Base-by-base conservation (phyloP, 2,113 vertebrate genomes). In the Microtus oregoni region DNA sequence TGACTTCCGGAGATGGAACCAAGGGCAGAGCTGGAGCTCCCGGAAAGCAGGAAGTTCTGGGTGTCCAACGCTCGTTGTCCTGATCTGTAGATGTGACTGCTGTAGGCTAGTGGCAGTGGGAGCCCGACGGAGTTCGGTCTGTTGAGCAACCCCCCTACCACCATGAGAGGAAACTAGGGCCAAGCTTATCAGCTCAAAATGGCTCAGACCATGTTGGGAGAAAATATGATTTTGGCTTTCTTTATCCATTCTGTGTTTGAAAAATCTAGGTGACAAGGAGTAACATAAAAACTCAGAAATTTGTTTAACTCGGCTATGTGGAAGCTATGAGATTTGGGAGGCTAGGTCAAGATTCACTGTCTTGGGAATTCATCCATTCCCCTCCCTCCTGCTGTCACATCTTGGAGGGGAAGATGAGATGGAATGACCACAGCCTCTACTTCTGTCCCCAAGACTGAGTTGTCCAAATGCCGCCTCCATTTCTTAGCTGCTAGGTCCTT, bases 331-430 rank as follows among this genome's bases (percentile, higher is more conserved):
- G 67, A 77, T 6, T 44, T 78, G 61, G 32, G 38, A n/a, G 67
- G 3, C n/a, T 32, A 26, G 32, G 14, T 78, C 50, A 68, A 89
- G 81, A 38, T 12, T 61, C 81, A 35, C 24, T 26, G 52, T 44
- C 22, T 0, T n/a, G 14, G 78, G 32, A 86, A 76, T 15, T 28
- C 8, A n/a, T 70, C 63, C 0, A 0, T 85, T 38, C 50, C 38
- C 15, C 79, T 28, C 65, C 47, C 28, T 82, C 61, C 50, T 11
- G 4, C 38, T 50, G 13, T 38, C 68, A 26, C 15, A 76, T 41
- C 58, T 91, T 22, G 22, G 32, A 94, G 86, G 30, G 83, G 35
- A 63, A 67, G 78, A 44, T 67, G 28, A 9, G n/a, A 47, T 63
- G 32, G 38, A 61, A 19, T 11, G 26, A 58, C 47, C 13, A 7